A percentile compares a stretch with the other conserved stretches of the same genome.
Conservation (phyloP, 1,140 invertebrate genomes). For the Anoplolepis gracilipes region DNA sequence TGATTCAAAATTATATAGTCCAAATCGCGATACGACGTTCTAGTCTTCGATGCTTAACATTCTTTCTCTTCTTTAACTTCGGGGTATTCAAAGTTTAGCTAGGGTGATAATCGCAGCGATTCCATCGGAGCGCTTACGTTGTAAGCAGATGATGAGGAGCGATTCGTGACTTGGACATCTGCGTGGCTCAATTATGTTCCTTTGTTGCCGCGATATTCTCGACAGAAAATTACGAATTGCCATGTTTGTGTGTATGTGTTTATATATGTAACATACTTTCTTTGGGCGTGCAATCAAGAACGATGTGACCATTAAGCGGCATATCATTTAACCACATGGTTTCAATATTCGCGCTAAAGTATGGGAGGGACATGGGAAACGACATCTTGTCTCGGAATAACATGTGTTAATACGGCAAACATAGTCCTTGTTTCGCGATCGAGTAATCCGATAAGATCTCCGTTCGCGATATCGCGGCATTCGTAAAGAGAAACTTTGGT, state of each 20-base stretch:
- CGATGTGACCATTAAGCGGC: conserved; percentile 18
- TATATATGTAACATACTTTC: conserved; percentile 39
- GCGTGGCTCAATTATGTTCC: conserved; percentile 58
- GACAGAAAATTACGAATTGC: conserved; percentile 57
- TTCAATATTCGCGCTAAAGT: conserved; percentile 21
- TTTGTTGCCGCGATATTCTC: conserved; percentile 57
- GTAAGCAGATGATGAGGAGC: conserved; percentile 42
- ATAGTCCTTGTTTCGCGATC: conserved; percentile 44
- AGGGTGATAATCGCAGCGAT: conserved; percentile 43
- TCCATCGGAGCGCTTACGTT: conserved; percentile 26
- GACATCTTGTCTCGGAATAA: conserved; percentile 48
- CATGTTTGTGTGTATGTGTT: neutral
- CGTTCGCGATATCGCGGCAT: conserved; percentile 23
- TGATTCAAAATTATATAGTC: neutral
- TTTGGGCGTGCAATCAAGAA: conserved; percentile 34
- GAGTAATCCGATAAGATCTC: conserved; percentile 34
- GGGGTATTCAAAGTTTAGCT: neutral
- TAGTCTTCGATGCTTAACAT: neutral
- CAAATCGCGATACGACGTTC: neutral
- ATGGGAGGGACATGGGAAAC: conserved; percentile 39
- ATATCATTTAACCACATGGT: conserved; percentile 44
- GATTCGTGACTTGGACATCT: conserved; percentile 68
- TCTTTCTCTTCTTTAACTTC: neutral
- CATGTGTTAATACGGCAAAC: conserved; percentile 51
- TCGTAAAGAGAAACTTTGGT: neutral